Evolutionary conservation across 2,797 vertebrate genomes (phyloP).

Genomic region (Nannoperca obscura): DNA sequence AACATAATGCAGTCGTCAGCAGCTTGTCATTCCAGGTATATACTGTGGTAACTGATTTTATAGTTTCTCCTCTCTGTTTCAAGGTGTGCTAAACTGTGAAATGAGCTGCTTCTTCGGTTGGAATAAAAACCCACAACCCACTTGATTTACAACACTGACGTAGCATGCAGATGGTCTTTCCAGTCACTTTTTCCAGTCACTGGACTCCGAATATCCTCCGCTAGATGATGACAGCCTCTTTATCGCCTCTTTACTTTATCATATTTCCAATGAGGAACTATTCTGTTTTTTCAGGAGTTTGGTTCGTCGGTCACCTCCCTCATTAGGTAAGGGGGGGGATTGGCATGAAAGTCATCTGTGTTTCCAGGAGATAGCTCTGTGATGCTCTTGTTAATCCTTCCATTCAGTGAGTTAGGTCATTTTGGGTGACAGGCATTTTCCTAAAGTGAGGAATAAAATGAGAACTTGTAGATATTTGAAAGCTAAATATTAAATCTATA

Average conservation of each 20-base stretch:
- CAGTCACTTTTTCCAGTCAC: constrained; percentile 40
- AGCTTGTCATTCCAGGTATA: constrained; percentile 15
- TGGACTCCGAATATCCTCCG: constrained; percentile 51
- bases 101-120: constrained; percentile 4
- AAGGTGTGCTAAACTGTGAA: constrained; percentile 12
- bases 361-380: constrained; percentile 25
- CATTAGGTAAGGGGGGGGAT: constrained; percentile 11
- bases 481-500: neutral
- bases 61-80: neutral
- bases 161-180: constrained; percentile 21
- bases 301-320: neutral
- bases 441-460: neutral
- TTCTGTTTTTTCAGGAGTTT: constrained; percentile 33
- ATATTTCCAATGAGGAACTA: constrained; percentile 21
- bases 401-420: neutral
- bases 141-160: constrained; percentile 1
- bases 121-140: constrained; percentile 14
- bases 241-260: constrained; percentile 42
- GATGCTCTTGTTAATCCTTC: constrained; percentile 9
- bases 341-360: constrained; percentile 9
- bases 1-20: constrained; percentile 12
- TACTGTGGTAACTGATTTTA: neutral
- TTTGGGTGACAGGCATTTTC: neutral
- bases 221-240: constrained; percentile 28
- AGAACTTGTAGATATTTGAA: neutral